A percentile compares a stretch with the other conserved stretches of the same genome.
Conservation (phyloP, 37 sponge, comb jelly and placozoan species). For the Chondrosia reniformis region DNA sequence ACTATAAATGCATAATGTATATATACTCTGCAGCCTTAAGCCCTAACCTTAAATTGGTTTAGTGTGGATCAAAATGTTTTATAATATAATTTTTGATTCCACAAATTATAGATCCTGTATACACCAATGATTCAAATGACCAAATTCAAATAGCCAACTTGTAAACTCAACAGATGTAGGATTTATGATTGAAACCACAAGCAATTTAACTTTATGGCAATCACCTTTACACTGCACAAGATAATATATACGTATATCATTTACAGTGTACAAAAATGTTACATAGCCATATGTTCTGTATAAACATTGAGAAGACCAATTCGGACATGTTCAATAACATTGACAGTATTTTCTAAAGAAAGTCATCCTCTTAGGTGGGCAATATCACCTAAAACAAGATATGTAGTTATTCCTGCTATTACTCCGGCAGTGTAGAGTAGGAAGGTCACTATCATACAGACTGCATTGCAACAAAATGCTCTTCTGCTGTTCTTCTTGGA, state of each 20-base stretch:
- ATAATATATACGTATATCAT: background rate
- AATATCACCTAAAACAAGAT: background rate
- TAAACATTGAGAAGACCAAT: background rate
- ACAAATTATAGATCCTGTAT: no score
- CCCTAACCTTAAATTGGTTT: no score
- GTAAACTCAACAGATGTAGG: no score
- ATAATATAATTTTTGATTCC: no score
- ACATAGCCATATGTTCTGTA: background rate
- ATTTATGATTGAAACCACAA: no score
- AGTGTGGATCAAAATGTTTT: no score
- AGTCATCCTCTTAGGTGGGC: background rate
- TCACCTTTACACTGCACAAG: no score
- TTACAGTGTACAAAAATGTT: background rate
- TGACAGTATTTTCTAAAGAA: background rate
- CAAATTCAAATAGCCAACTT: no score
- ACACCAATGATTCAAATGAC: no score
- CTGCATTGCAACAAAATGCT: constrained; percentile 5
- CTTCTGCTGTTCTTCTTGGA: background rate
- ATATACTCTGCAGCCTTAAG: no score
- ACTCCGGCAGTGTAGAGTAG: background rate
- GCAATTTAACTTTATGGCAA: no score
- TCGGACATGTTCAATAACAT: background rate
- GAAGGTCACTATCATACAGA: background rate
- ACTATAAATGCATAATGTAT: no score
- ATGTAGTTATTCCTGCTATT: background rate